These are phyloP conservation scores for Enchytraeus crypticus DNA, from an alignment of 2,888 invertebrate genomes.

Conservation along the genomic window DNA sequence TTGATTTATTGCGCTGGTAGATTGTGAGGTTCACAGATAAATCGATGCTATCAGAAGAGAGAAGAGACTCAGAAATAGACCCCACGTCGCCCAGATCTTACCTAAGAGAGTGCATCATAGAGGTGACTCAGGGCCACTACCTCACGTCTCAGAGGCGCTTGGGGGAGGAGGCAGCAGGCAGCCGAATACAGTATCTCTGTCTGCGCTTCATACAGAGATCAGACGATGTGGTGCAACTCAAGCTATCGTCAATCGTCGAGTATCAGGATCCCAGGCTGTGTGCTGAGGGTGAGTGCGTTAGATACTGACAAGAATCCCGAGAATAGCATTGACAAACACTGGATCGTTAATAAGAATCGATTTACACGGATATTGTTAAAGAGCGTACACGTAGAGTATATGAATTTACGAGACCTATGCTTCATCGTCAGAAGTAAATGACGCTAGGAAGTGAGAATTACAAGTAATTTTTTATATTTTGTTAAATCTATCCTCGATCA, in stretches of 20 bases:
- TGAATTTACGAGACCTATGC: no score
- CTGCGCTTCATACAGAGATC: conserved; percentile 8
- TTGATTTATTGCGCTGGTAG: no score
- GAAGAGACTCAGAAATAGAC: not conserved
- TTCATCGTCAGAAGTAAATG: no score
- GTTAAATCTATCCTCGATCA: no score
- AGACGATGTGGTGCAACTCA: conserved; percentile 9
- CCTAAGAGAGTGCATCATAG: not conserved
- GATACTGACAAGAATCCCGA: no score
- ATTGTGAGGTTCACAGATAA: not conserved
- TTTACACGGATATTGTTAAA: no score
- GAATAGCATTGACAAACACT: no score
- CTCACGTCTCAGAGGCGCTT: not conserved
- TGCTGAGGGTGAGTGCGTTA: not conserved
- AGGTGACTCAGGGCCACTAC: not conserved
- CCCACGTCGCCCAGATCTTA: not conserved
- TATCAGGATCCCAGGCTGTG: conserved; percentile 10
- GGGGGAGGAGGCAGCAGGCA: not conserved
- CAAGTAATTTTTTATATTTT: no score
- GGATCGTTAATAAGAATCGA: no score
- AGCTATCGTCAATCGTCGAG: not conserved
- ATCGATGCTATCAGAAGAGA: not conserved
- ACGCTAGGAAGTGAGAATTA: no score
- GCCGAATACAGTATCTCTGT: no score
- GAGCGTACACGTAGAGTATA: no score